Base-by-base conservation (phyloP, 2,113 vertebrate species). In the Pelmatolapia mariae region DNA sequence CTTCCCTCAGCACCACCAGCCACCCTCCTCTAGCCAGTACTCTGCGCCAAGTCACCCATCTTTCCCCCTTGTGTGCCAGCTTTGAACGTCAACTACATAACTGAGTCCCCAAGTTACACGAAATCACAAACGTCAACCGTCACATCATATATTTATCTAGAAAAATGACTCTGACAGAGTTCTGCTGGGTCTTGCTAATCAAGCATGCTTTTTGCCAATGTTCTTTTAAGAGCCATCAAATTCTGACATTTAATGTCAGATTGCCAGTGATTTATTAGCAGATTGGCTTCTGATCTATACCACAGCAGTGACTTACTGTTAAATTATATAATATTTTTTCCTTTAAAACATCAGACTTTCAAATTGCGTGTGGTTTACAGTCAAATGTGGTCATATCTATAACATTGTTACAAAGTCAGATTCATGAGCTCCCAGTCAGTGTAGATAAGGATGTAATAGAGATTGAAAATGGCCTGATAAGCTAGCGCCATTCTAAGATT, bases 91-190 rank as follows among this genome's bases (percentile, higher is more conserved):
- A 68, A 86, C 73, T 11, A 3, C 85, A 85, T 40, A 76, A 80
- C 83, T 15, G 45, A 80, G 89, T 94, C 89, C 84, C 82, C 83
- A 76, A 92, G 91, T 93, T 89, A 91, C 85, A 86, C 45, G 7
- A 91, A 92, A 89, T 87, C 90, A 90, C 86, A 89, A 91, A 88
- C 91, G 22, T 89, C 88, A 91, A 83, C 82, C 79, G 76, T 92
- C 93, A 94, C 85, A 88, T 93, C 76, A 66, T 84, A 90, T 91
- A 87, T 86, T 82, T 84, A 43, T 89, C 86, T 82, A 78, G 83
- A 78, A 73, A 90, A 90, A 84, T 50, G 59, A 90, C 61, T 91
- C 52, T 86, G 91, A 90, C 86, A 86, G 84, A 92, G 36, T 92
- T 89, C 76, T 86, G 83, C 86, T 88, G 83, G 92, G 84, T 89